Percentiles rank a stretch among this genome's conserved stretches.
Evolutionary conservation across 2,888 invertebrate species (phyloP).

Genomic region (Hydrotaea cyrtoneurina): DNA sequence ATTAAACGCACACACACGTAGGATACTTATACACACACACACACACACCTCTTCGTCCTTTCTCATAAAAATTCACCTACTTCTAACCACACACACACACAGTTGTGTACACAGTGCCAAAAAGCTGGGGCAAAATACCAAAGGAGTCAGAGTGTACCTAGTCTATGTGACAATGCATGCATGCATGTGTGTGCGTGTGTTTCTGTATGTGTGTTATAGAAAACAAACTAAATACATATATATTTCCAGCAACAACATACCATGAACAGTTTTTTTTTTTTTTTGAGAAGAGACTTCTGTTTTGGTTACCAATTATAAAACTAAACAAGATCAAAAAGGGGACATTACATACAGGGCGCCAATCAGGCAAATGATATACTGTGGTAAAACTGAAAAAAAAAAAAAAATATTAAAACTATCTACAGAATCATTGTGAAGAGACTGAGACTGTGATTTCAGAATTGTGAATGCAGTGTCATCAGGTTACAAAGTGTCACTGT

Average conservation of each 20-base stretch:
- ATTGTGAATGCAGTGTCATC: too few relatives aligned
- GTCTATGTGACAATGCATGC: background rate
- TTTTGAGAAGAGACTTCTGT: constrained; percentile 2
- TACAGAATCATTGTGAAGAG: too few relatives aligned
- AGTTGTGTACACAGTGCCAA: background rate
- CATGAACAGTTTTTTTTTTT: constrained; percentile 11
- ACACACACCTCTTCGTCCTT: background rate
- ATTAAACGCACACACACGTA: constrained; percentile 1
- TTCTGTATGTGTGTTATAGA: background rate
- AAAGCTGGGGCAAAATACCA: background rate
- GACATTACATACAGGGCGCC: constrained; percentile 5
- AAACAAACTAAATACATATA: background rate
- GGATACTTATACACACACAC: background rate
- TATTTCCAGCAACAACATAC: constrained; percentile 8
- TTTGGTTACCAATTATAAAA: constrained; percentile 36
- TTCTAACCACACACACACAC: background rate
- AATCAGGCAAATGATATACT: background rate
- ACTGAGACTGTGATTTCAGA: too few relatives aligned
- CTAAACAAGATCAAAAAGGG: constrained; percentile 39
- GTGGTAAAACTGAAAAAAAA: background rate
- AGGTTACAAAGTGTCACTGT: too few relatives aligned
- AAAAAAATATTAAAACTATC: too few relatives aligned
- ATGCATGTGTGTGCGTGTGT: too few relatives aligned
- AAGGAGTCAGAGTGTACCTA: background rate
- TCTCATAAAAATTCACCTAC: background rate